Percentiles rank a stretch among this genome's conserved stretches.
Evolutionary conservation across 2,888 invertebrate genomes (phyloP).

Genomic region (Thyatira batis): DNA sequence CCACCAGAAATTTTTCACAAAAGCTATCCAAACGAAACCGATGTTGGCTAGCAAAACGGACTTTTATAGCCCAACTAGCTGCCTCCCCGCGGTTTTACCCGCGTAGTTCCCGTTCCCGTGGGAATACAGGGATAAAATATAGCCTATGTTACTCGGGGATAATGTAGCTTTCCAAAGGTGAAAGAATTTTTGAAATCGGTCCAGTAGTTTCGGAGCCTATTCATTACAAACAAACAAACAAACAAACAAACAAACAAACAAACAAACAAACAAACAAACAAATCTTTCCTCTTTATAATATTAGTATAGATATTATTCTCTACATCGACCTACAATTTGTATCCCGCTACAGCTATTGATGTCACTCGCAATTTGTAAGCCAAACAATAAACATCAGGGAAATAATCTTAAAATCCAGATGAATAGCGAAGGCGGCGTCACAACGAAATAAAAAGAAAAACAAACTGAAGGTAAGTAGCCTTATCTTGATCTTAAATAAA

Average conservation of each 20-base stretch:
- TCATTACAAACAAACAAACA: too few relatives aligned
- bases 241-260: too few relatives aligned
- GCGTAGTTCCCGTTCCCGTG: too few relatives aligned
- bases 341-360: conserved; percentile 23
- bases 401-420: conserved; percentile 62
- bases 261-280: too few relatives aligned
- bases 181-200: too few relatives aligned
- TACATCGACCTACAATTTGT: conserved; percentile 21
- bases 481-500: conserved; percentile 48
- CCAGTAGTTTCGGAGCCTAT: too few relatives aligned
- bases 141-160: too few relatives aligned
- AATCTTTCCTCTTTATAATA: too few relatives aligned
- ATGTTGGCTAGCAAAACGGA: conserved; percentile 17
- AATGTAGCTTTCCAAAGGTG: too few relatives aligned
- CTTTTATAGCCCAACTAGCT: conserved; percentile 27
- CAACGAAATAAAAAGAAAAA: conserved; percentile 48
- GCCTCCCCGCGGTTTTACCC: too few relatives aligned
- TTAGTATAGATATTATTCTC: conserved; percentile 23
- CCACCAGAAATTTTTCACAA: conserved; percentile 40
- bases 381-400: conserved; percentile 55
- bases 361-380: conserved; percentile 47
- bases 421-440: conserved; percentile 46
- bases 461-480: conserved; percentile 42
- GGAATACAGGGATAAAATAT: too few relatives aligned
- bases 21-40: conserved; percentile 33